phyloP scores from a whole-genome alignment of 1,140 invertebrate genomes.

The Ectropis grisescens region DNA sequence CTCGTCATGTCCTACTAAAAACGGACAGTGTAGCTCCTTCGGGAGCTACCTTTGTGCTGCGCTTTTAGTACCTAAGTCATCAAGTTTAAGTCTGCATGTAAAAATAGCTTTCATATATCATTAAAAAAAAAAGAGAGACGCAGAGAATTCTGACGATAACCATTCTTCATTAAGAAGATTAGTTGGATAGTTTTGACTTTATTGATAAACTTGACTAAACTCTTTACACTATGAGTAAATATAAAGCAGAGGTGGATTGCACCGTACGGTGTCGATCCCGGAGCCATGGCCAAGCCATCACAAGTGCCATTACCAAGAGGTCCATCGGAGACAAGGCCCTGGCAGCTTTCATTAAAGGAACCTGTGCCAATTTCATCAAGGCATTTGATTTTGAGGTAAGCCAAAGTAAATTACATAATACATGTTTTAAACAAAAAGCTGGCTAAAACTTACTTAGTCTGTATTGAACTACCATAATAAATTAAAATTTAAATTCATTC shows the following conservation, averaged over 20 bases:
- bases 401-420: too few species aligned
- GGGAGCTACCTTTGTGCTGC: constrained; percentile 29
- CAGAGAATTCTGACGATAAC: too few species aligned
- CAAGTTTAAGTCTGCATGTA: constrained; percentile 13
- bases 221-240: constrained; percentile 48
- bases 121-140: too few species aligned
- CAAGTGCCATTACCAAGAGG: constrained; percentile 72
- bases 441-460: too few species aligned
- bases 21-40: constrained; percentile 19
- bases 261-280: constrained; percentile 72
- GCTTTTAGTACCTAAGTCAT: constrained; percentile 28
- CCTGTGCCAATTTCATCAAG: constrained; percentile 73
- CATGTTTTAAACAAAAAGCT: too few species aligned
- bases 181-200: too few species aligned
- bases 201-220: too few species aligned
- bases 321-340: constrained; percentile 69
- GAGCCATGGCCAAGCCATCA: constrained; percentile 73
- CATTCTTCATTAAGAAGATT: too few species aligned
- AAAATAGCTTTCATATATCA: constrained; percentile 17
- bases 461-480: too few species aligned
- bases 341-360: constrained; percentile 70
- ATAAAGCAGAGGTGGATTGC: constrained; percentile 57
- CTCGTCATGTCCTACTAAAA: constrained; percentile 55
- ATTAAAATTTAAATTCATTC: too few species aligned
- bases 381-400: constrained; percentile 67